These are phyloP conservation scores for Rousettus madagascariensis DNA, from an alignment of 2,797 vertebrate species.

Conservation along the genomic window DNA sequence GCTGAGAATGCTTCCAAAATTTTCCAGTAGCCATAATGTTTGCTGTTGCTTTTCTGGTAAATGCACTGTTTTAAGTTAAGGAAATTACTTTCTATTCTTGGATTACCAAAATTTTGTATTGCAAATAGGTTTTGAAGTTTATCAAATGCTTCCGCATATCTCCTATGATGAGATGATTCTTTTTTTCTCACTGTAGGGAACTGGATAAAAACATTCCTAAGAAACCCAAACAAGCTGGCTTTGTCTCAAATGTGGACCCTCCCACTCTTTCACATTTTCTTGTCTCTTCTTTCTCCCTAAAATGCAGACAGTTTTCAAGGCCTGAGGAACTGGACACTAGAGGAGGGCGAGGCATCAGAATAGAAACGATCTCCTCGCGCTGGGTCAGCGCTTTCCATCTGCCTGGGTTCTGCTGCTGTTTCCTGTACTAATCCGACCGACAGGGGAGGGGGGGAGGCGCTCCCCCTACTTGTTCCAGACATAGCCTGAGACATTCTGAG, in stretches of 20 bases:
- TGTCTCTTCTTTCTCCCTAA: background rate
- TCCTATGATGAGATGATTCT: background rate
- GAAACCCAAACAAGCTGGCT: background rate
- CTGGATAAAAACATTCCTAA: background rate
- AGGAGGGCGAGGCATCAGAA: background rate
- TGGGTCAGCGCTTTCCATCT: conserved; percentile 53
- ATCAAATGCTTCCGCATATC: background rate
- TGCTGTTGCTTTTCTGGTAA: background rate
- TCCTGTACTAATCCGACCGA: conserved; percentile 65
- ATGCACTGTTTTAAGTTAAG: background rate
- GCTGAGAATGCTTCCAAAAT: background rate
- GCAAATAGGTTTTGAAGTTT: background rate
- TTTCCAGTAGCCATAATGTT: background rate
- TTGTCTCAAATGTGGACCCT: background rate
- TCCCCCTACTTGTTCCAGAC: conserved; percentile 54
- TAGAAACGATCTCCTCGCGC: background rate
- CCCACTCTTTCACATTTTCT: background rate
- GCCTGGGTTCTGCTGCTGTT: conserved; percentile 61
- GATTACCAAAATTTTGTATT: background rate
- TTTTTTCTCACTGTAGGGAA: background rate
- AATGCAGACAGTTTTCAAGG: background rate
- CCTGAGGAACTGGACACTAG: background rate
- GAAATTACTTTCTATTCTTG: background rate
- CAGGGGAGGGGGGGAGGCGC: background rate
- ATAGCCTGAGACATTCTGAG: conserved; percentile 56